phyloP scores from a whole-genome alignment of 2,113 vertebrate genomes.

The Upupa epops region DNA sequence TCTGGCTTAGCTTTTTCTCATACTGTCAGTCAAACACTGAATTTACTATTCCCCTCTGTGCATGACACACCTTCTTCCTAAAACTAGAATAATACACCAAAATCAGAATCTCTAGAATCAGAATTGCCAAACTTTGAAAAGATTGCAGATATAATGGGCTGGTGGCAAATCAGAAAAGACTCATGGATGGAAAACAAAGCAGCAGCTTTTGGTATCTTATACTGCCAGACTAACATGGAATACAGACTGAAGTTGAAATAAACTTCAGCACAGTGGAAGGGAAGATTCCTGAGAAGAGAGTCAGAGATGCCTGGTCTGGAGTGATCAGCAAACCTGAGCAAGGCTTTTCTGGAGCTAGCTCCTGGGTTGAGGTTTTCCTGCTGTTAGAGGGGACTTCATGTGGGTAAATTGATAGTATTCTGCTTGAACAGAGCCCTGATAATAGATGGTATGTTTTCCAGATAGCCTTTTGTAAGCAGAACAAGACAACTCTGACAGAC shows the following conservation, averaged over 20 bases:
- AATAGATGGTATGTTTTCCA: background rate
- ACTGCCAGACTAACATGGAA: background rate
- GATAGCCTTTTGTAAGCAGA: background rate
- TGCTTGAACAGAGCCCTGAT: background rate
- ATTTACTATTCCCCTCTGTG: background rate
- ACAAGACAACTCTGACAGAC: background rate
- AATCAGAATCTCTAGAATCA: background rate
- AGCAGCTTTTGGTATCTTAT: background rate
- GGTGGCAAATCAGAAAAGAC: background rate
- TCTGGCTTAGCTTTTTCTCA: background rate
- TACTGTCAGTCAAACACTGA: background rate
- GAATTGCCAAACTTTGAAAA: background rate
- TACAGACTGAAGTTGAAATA: background rate
- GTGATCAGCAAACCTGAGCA: background rate
- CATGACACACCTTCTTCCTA: background rate
- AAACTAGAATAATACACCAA: background rate
- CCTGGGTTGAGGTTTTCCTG: background rate
- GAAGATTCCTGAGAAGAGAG: background rate
- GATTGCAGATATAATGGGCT: background rate
- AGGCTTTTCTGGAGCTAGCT: background rate
- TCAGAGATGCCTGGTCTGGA: background rate
- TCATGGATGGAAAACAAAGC: background rate
- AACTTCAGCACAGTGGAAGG: background rate
- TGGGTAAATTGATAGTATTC: background rate
- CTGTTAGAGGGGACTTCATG: background rate